These are phyloP conservation scores for Scalopus aquaticus DNA, from an alignment of 2,113 vertebrate genomes.

Conservation along the genomic window DNA sequence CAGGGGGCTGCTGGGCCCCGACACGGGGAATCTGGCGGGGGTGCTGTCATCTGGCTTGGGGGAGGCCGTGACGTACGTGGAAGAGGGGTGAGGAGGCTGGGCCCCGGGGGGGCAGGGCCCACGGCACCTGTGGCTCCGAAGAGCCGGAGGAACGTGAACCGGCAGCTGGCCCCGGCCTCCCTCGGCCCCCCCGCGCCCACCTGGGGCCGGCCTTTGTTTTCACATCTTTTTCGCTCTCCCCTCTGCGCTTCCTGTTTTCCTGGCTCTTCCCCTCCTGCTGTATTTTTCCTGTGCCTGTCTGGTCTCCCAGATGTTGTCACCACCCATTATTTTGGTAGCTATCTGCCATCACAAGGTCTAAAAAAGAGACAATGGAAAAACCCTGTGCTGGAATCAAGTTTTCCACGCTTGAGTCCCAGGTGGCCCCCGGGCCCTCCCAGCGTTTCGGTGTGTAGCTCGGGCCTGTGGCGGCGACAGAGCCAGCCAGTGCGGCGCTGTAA, in stretches of 20 bases:
- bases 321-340: constrained; percentile 84
- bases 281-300: constrained; percentile 87
- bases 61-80: neutral
- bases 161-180: constrained; percentile 59
- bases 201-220: constrained; percentile 84
- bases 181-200: neutral
- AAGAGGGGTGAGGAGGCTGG: constrained; percentile 72
- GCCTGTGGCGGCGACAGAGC: neutral
- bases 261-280: constrained; percentile 83
- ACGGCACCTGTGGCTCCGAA: constrained; percentile 78
- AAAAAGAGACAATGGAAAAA: constrained; percentile 82
- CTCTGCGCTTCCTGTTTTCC: constrained; percentile 88
- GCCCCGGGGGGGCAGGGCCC: constrained; percentile 61
- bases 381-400: constrained; percentile 46
- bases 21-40: neutral
- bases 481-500: neutral
- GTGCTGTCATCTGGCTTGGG: neutral
- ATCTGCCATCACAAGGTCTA: constrained; percentile 77
- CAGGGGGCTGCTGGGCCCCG: neutral
- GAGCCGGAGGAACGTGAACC: constrained; percentile 78
- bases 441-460: constrained; percentile 14
- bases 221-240: constrained; percentile 84
- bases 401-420: constrained; percentile 53
- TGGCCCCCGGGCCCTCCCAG: neutral
- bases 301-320: constrained; percentile 85